These are phyloP conservation scores for Petrocephalus sullivani DNA, from an alignment of 2,797 vertebrate genomes.

Conservation along the genomic window DNA sequence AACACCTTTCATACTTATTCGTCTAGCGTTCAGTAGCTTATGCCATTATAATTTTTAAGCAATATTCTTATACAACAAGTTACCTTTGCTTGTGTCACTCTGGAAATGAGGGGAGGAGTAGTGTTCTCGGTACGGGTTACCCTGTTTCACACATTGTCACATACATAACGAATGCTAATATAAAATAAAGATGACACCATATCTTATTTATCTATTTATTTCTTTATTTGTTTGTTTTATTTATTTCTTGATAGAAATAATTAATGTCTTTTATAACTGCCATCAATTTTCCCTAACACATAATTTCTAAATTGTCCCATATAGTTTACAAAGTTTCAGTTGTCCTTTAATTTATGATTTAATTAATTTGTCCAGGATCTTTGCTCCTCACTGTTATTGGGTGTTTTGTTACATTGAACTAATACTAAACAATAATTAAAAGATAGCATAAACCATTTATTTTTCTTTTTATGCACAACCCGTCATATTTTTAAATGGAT, in stretches of 20 bases:
- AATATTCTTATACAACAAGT: background rate
- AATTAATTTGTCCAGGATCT: slow-evolving; percentile 55
- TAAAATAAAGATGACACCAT: slow-evolving; percentile 29
- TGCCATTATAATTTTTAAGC: slow-evolving; percentile 18
- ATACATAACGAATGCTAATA: slow-evolving; percentile 34
- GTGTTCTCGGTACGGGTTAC: slow-evolving; percentile 25
- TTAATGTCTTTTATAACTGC: slow-evolving; percentile 31
- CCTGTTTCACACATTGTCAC: slow-evolving; percentile 26
- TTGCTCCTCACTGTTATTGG: slow-evolving; percentile 44
- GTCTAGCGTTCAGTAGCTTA: background rate
- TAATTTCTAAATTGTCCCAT: slow-evolving; percentile 16
- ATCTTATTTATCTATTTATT: slow-evolving; percentile 34
- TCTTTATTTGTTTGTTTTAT: background rate
- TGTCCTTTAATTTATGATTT: slow-evolving; percentile 41
- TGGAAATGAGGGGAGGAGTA: slow-evolving; percentile 22
- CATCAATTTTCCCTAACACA: slow-evolving; percentile 16
- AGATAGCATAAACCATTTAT: slow-evolving; percentile 51
- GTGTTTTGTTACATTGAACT: slow-evolving; percentile 41
- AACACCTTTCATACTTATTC: background rate
- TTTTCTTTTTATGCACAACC: slow-evolving; percentile 34
- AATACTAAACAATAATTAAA: slow-evolving; percentile 53
- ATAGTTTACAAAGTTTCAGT: slow-evolving; percentile 36
- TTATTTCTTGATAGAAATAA: slow-evolving; percentile 23
- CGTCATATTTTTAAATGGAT: slow-evolving; percentile 34
- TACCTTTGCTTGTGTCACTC: slow-evolving; percentile 18